Base-by-base conservation (phyloP, 2,113 vertebrate species). In the Aplodontia rufa region DNA sequence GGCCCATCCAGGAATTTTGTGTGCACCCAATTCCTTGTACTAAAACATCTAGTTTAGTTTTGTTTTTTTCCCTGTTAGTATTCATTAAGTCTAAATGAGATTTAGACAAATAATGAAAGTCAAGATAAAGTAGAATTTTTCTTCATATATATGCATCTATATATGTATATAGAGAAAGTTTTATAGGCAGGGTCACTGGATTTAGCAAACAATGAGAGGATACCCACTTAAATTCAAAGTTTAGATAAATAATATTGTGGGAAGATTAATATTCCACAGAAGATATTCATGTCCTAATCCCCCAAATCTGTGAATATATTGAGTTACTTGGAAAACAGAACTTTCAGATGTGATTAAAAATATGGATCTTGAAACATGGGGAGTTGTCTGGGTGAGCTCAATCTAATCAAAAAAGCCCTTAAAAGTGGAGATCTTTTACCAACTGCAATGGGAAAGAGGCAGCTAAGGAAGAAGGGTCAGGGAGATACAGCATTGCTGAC, bases 41-140 rank as follows among this genome's bases (percentile, higher is more conserved):
- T 94, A 84, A 88, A 92, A 93, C 55, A 68, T 51, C 49, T 83
- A 75, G 49, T 85, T 24, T 62, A 16, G 11, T 68, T 95, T 92
- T 30, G n/a, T n/a, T 83, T 32, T 8, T 55, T 95, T 91, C 68
- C 35, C 32, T 53, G 58, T 51, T 81, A 71, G 78, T 76, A 37
- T 26, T 16, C 80, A 69, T 47, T 37, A 87, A 93, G 17, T 55
- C 45, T 47, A 69, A 85, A 47, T 95, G 11, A 85, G 35, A 69
- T 62, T 60, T 66, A 71, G 28, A 16, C 49, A 72, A 72, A 74
- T 69, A 75, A 82, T 66, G 30, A 55, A 90, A 94, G 66, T 66
- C 30, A 76, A 86, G 68, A 60, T 72, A 49, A 78, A 88, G 55
- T 42, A 92, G 42, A 80, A 87, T 78, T 82, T 95, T n/a, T 84